A percentile compares a stretch with the other conserved stretches of the same genome.
These are phyloP conservation scores for Myotis findleyi DNA, from an alignment of 2,797 vertebrate genomes.

Conservation along the genomic window DNA sequence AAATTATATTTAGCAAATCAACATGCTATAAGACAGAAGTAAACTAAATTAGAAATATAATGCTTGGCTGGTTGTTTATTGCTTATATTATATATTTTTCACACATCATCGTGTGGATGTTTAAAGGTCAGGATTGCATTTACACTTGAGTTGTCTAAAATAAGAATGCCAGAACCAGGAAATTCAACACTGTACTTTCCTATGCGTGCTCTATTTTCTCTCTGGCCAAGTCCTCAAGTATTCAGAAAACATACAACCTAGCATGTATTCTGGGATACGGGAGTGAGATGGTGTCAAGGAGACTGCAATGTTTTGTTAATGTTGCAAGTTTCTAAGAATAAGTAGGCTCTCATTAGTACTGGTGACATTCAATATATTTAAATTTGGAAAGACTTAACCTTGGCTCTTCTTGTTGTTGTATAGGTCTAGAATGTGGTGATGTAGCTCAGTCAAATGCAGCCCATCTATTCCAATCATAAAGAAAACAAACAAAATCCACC, in stretches of 20 bases:
- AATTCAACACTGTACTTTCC: conserved; percentile 50
- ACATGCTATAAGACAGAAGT: conserved; percentile 58
- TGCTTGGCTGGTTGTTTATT: conserved; percentile 43
- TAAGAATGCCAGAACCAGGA: conserved; percentile 51
- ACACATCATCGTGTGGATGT: conserved; percentile 49
- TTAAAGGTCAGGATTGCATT: conserved; percentile 77
- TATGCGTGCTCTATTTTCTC: neutral
- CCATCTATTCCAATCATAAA: conserved; percentile 37
- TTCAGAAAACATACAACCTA: conserved; percentile 31
- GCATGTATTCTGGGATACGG: neutral
- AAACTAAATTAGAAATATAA: conserved; percentile 65
- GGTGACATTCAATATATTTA: conserved; percentile 4
- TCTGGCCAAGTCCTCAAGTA: neutral
- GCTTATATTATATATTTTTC: conserved; percentile 48
- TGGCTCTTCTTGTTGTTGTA: conserved; percentile 20
- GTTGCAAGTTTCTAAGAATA: conserved; percentile 39
- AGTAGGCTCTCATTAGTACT: neutral
- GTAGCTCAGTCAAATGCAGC: neutral
- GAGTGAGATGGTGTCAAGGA: neutral
- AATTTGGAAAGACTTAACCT: conserved; percentile 28
- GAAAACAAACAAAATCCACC: conserved; percentile 1
- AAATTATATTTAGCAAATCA: conserved; percentile 66
- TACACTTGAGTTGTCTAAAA: conserved; percentile 67
- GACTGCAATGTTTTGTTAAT: neutral
- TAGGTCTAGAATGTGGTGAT: conserved; percentile 46